A percentile compares a stretch with the other conserved stretches of the same genome.
Conservation (phyloP, 2,888 invertebrate species). For the Mythimna impura region DNA sequence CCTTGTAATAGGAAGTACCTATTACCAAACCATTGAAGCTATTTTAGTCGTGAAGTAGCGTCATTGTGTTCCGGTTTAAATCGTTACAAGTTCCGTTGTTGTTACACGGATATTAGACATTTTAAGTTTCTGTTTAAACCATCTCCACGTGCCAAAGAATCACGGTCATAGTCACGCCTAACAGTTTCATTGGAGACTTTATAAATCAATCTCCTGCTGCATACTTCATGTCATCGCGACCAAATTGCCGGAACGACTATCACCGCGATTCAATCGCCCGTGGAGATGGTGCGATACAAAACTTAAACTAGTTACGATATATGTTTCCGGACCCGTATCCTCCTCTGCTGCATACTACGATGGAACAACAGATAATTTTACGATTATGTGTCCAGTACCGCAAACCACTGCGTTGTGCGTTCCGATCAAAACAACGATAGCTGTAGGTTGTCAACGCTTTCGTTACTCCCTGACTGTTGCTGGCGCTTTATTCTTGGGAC, state of each 20-base stretch:
- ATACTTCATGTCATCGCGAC: not conserved
- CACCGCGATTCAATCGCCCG: too few species aligned
- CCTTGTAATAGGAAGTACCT: slow-evolving; percentile 8
- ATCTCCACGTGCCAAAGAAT: not conserved
- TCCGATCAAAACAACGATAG: too few species aligned
- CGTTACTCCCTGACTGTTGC: not conserved
- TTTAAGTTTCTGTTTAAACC: not conserved
- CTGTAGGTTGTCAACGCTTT: not conserved
- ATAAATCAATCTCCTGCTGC: not conserved
- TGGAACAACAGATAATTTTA: too few species aligned
- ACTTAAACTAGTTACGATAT: too few species aligned
- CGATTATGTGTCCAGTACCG: too few species aligned
- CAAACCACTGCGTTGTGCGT: too few species aligned
- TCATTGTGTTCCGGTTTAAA: not conserved
- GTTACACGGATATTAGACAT: not conserved
- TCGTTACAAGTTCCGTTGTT: too few species aligned
- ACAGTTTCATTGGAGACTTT: not conserved
- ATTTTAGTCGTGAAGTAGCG: not conserved
- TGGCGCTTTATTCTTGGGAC: not conserved
- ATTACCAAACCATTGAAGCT: not conserved
- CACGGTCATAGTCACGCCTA: not conserved
- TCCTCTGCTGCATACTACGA: too few species aligned
- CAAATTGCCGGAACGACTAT: not conserved
- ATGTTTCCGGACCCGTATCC: too few species aligned
- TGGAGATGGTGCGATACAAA: not conserved